Evolutionary conservation across 2,888 invertebrate species (phyloP), one percentile per base, ranked within the genome.

Genomic region (Trissolcus japonicus): DNA sequence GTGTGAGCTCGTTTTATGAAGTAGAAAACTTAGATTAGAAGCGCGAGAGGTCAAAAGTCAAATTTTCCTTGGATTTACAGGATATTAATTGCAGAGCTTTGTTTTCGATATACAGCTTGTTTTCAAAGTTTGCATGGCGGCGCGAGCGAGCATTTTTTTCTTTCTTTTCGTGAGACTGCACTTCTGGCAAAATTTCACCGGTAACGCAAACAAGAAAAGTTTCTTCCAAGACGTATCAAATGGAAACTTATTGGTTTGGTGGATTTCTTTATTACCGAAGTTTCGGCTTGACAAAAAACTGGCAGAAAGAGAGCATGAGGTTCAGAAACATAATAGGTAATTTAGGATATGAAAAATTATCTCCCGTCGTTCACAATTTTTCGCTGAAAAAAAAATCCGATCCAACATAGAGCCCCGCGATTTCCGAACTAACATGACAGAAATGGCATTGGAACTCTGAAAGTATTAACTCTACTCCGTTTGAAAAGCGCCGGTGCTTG

Each of bases 131-230:
- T 51, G 60, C 56, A 61, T 50, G 48, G 17, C 41, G 46, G 43
- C 55, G 40, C 25, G 56, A 74, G 43, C 61, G 66, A 25, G 9
- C 19, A 3, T 17, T 29, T 19, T 63, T 65, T 65, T 50, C n/a
- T 14, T 46, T 46, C 4, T 59, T 65, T 65, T 55, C 29, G n/a
- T 48, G 41, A 56, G 48, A 53, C 21, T 48, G 19, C 61, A 50
- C 14, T 66, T 29, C 35, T 35, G 9, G 66, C 43, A 55, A 66
- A 73, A 66, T 66, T 61, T 56, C 66, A 41, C 13, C 25, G 54
- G 66, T 41, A 73, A 73, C 53, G 51, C 65, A 73, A 73, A 73
- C 73, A 66, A 73, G 73, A 73, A 73, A 73, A 73, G 73, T 73
- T 73, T 65, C 13, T 13, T 41, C 13, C 19, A 21, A 60, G 61